Base-by-base conservation (phyloP, 2,113 vertebrate species). In the Chaetorhynchus papuensis region DNA sequence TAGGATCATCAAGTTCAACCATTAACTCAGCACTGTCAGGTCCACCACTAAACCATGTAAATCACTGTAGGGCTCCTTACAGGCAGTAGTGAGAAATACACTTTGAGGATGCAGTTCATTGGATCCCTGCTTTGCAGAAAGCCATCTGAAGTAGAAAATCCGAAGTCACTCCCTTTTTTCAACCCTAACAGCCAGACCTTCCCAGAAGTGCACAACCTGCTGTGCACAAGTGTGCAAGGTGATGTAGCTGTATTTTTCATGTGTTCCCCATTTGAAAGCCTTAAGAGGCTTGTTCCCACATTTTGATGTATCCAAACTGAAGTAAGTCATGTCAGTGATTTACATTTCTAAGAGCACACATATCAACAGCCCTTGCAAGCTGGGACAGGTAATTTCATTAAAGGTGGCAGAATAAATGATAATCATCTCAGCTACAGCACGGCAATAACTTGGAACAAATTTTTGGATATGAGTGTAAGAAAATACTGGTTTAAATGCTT, bases 401-500 rank as follows among this genome's bases (percentile, higher is more conserved):
- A 90, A 90, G 60, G 88, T 69, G 85, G 49, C 56, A 84, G 69
- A 94, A 81, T 75, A 94, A 89, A 89, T 76, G 83, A 79, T 93
- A 92, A 93, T 93, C 31, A 87, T 89, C 90, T 94, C 90, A 71
- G 57, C 72, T 90, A 64, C 65, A 60, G 37, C 56, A 78, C 68
- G 64, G 56, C 68, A 94, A 76, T 69, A 93, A 54, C 75, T 86
- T 63, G 54, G 87, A 93, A 96, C 37, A 68, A 75, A 61, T 75
- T 68, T 94, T 83, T 88, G 82, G 65, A 61, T 65, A 68, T 22
- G 9, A 57, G 6, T 45, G 23, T 79, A 72, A 85, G 72, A 89
- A 88, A 95, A 94, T 79, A 93, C 59, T 65, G 41, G 44, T 95
- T 92, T 89, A 90, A 94, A 92, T 87, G 52, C 80, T 95, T 94